Conservation (phyloP, 2,888 invertebrate species). For the Anorthoa munda region DNA sequence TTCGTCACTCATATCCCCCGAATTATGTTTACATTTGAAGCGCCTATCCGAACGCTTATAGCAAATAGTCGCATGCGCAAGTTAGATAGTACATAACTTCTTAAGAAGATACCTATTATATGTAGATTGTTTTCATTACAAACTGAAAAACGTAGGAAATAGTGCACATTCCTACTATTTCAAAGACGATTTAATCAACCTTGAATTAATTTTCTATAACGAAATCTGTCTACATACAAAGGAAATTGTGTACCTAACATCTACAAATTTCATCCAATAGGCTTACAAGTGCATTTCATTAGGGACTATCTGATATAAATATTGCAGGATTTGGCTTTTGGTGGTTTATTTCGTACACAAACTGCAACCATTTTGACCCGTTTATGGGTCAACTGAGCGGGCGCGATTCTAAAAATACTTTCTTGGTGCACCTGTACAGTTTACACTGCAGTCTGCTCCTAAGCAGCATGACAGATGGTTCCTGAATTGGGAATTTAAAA, state of each 20-base stretch:
- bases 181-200: too few species aligned
- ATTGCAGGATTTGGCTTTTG: too few species aligned
- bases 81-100: neutral
- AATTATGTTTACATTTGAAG: conserved; percentile 3
- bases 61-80: conserved; percentile 7
- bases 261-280: too few species aligned
- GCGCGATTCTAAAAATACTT: neutral
- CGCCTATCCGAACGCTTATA: conserved; percentile 17
- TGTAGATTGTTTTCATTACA: too few species aligned
- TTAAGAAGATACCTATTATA: too few species aligned
- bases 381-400: neutral
- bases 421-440: neutral
- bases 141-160: neutral
- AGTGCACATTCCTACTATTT: neutral
- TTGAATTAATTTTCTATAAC: neutral
- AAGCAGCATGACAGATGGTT: neutral
- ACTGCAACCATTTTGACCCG: neutral
- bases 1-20: too few species aligned
- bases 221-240: neutral
- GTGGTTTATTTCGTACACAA: neutral
- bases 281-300: too few species aligned
- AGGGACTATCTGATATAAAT: neutral
- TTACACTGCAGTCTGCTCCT: neutral
- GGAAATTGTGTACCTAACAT: neutral
- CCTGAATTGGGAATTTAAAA: neutral